phyloP scores from a whole-genome alignment of 1,140 invertebrate species.

The Odontomachus brunneus region DNA sequence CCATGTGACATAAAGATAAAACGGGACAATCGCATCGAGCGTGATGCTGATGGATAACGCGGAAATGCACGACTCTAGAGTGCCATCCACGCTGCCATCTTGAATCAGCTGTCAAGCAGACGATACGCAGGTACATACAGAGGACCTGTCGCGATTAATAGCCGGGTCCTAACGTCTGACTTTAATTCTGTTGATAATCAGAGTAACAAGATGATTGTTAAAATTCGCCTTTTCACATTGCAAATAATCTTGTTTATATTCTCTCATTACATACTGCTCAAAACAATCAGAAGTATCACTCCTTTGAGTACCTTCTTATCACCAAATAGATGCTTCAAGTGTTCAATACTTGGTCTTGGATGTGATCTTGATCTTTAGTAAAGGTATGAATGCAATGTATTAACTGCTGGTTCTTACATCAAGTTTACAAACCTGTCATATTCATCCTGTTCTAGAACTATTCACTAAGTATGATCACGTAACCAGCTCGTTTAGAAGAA shows the following conservation, averaged over 20 bases:
- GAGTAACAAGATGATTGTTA: not conserved
- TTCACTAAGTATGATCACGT: too few species aligned
- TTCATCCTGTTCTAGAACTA: too few species aligned
- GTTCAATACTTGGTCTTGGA: too few species aligned
- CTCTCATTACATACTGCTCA: too few species aligned
- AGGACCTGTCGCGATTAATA: not conserved
- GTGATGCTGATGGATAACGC: not conserved
- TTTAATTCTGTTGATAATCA: slow-evolving; percentile 10
- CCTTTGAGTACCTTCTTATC: too few species aligned
- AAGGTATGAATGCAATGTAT: too few species aligned
- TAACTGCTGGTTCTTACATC: too few species aligned
- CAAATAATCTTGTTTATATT: not conserved
- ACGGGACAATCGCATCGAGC: slow-evolving; percentile 7
- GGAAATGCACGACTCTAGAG: slow-evolving; percentile 6
- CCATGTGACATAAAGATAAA: slow-evolving; percentile 5
- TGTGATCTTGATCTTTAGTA: too few species aligned
- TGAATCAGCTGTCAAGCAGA: slow-evolving; percentile 61
- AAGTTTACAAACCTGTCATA: too few species aligned
- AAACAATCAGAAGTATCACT: too few species aligned
- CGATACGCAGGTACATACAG: slow-evolving; percentile 52
- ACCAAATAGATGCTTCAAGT: too few species aligned
- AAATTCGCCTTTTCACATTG: not conserved
- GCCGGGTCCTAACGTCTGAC: slow-evolving; percentile 8
- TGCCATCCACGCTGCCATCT: slow-evolving; percentile 44
- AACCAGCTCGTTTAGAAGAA: too few species aligned